These are phyloP conservation scores for Aegotheles bennettii DNA, from an alignment of 2,113 vertebrate genomes.

Conservation along the genomic window DNA sequence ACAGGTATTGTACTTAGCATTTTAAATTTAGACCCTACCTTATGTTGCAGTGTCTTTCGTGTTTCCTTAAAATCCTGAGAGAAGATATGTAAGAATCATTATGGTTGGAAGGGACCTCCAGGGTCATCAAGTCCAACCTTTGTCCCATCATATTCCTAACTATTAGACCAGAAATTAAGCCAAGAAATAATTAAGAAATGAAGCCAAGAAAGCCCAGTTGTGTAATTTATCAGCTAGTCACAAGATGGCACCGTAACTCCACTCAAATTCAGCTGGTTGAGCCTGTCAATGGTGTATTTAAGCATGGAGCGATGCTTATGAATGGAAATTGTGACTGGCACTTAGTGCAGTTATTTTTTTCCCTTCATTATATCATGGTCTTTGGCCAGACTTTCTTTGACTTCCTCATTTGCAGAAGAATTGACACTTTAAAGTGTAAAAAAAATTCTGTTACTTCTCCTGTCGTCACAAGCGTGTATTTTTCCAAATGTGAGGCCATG, in stretches of 20 bases:
- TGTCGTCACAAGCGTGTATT: accelerated
- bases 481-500: background rate
- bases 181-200: accelerated
- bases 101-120: no score
- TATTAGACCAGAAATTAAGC: no score
- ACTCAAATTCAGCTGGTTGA: accelerated
- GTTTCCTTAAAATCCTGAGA: background rate
- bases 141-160: no score
- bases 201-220: accelerated
- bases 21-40: background rate
- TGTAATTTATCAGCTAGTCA: background rate
- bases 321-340: background rate
- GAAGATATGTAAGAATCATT: no score
- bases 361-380: accelerated
- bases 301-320: accelerated
- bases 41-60: accelerated
- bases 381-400: background rate
- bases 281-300: accelerated
- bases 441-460: background rate
- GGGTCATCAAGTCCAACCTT: no score
- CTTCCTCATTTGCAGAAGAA: background rate
- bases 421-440: accelerated
- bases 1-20: background rate
- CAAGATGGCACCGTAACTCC: constrained; percentile 27
- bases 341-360: background rate